Evolutionary conservation across 2,113 vertebrate genomes (phyloP), one percentile per base, ranked within the genome.

Genomic region (Tyto alba): DNA sequence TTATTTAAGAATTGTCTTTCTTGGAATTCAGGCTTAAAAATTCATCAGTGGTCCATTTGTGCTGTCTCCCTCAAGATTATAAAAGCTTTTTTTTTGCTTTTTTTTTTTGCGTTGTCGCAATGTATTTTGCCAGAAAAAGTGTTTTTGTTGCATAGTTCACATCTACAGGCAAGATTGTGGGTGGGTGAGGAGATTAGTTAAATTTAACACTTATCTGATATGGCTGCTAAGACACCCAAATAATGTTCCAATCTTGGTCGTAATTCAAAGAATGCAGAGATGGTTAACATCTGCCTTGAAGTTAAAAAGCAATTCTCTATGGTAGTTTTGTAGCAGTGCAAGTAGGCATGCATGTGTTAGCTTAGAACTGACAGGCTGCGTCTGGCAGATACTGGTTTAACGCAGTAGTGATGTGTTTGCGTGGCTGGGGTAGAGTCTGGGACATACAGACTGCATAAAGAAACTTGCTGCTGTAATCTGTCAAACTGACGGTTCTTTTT

Each of bases 11-110:
- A 92, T 22, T 1, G 0, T 9, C 71, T 55, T 85, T 72, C 89
- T 91, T 96, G 48, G 69, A 92, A 82, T 85, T 43, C 55, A 36
- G 26, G 11, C 50, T 95, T 95, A 73, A 68, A 77, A 85, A 91
- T 29, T 82, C 18, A 69, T 88, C 53, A 47, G 69, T 40, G 32
- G 27, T 85, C n/a, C 3, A 1, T 78, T 90, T 93, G 34, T 68
- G 92, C 80, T 89, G n/a, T 87, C 68, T 89, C 48, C 34, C 53
- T 92, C 11, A 32, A 48, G 57, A 59, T 90, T 89, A 63, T 40
- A 62, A 84, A 87, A 90, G 41, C 17, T 34, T 32, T 36, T 72
- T 47, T 22, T 16, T 36, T 66, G n/a, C n/a, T n/a, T n/a, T n/a
- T 56, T 34, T 11, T 45, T 47, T 57, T 79, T 63, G 30, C 53